Conservation (phyloP, 2,888 invertebrate genomes). For the Agriopis leucophaearia region DNA sequence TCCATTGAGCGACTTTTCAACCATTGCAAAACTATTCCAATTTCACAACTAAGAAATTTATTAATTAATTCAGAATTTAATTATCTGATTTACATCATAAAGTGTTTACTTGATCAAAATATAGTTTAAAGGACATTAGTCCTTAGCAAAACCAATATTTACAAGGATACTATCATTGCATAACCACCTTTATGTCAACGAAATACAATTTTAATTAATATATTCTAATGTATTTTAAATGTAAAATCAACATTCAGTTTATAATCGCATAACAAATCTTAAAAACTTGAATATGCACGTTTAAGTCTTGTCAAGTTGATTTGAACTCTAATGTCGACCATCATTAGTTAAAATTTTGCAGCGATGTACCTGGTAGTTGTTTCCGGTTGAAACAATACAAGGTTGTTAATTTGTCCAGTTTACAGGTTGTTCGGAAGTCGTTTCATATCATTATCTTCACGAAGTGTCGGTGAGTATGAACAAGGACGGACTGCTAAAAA, state of each 20-base stretch:
- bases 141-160: constrained; percentile 19
- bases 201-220: not conserved
- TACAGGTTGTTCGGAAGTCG: constrained; percentile 49
- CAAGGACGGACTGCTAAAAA: constrained; percentile 38
- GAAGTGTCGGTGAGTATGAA: constrained; percentile 46
- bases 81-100: constrained; percentile 31
- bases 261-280: not conserved
- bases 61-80: constrained; percentile 34
- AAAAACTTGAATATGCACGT: not conserved
- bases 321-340: constrained; percentile 31
- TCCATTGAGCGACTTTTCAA: constrained; percentile 22
- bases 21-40: constrained; percentile 32
- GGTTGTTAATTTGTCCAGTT: constrained; percentile 51
- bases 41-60: constrained; percentile 22
- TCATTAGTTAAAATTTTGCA: constrained; percentile 36
- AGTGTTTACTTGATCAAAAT: constrained; percentile 31
- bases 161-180: too few relatives aligned
- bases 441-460: constrained; percentile 53
- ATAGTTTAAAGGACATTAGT: constrained; percentile 25
- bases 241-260: not conserved
- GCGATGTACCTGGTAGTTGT: constrained; percentile 40
- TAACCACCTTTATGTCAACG: too few relatives aligned
- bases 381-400: constrained; percentile 58
- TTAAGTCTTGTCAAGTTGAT: constrained; percentile 20
- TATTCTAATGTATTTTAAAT: not conserved